Percentiles rank a stretch among this genome's conserved stretches.
These are phyloP conservation scores for Steinernema feltiae DNA, from an alignment of 1,140 invertebrate genomes.

Conservation along the genomic window DNA sequence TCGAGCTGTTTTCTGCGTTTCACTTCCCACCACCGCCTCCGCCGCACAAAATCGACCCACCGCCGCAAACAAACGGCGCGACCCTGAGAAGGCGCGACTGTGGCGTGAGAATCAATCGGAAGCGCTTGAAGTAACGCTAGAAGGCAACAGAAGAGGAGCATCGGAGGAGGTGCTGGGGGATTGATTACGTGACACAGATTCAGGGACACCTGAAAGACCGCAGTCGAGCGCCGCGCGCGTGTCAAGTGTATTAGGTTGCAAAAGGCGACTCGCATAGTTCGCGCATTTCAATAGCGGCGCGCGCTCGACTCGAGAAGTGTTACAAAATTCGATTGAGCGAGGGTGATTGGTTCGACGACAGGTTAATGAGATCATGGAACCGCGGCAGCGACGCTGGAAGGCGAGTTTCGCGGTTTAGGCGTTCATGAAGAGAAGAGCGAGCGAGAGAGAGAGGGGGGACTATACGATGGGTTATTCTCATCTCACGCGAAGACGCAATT, in stretches of 20 bases:
- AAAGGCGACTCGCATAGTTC: not conserved
- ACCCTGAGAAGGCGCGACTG: not conserved
- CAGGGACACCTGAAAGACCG: not conserved
- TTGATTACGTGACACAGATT: slow-evolving; percentile 11
- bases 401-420: too few species aligned
- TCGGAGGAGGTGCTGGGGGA: not conserved
- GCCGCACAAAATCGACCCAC: not conserved
- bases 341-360: slow-evolving; percentile 4
- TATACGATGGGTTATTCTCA: too few species aligned
- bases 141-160: not conserved
- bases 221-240: slow-evolving; percentile 1
- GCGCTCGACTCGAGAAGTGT: slow-evolving; percentile 1
- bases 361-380: slow-evolving; percentile 10
- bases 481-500: too few species aligned
- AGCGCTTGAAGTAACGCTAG: not conserved
- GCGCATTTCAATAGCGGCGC: not conserved
- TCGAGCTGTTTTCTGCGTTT: not conserved
- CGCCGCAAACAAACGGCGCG: not conserved
- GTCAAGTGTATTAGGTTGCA: not conserved
- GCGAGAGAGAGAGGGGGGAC: too few species aligned
- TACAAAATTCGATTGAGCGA: not conserved
- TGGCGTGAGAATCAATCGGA: not conserved
- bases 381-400: not conserved
- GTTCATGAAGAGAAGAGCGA: too few species aligned
- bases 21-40: not conserved